Percentiles rank a stretch among this genome's conserved stretches.
Conservation (phyloP, 2,888 invertebrate species). For the Mythimna albipuncta region DNA sequence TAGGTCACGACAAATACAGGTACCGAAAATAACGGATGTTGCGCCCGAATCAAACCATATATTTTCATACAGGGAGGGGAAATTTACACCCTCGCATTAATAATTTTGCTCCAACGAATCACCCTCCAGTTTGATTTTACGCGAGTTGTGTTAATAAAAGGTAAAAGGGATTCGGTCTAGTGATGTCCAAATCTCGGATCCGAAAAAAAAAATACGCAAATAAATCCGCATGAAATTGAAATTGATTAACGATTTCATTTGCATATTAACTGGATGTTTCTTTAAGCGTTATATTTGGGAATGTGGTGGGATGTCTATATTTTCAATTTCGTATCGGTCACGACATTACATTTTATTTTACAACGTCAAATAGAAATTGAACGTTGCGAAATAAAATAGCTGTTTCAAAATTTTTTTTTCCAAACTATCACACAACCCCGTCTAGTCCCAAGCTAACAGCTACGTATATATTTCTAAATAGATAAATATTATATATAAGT, state of each 20-base stretch:
- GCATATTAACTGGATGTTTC: slow-evolving; percentile 57
- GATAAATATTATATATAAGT: no score
- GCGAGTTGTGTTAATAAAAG: slow-evolving; percentile 68
- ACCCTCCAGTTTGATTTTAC: slow-evolving; percentile 69
- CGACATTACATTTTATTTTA: neutral
- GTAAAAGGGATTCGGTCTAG: slow-evolving; percentile 65
- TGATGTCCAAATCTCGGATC: slow-evolving; percentile 53
- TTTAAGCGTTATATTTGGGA: slow-evolving; percentile 42
- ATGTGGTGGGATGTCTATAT: slow-evolving; percentile 22
- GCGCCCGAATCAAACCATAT: slow-evolving; percentile 58
- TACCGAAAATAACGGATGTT: slow-evolving; percentile 57
- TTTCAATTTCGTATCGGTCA: slow-evolving; percentile 33
- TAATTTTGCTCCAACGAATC: slow-evolving; percentile 69
- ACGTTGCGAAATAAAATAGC: slow-evolving; percentile 3
- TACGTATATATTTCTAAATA: no score
- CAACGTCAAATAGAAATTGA: slow-evolving; percentile 30
- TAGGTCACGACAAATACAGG: slow-evolving; percentile 46
- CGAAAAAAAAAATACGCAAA: slow-evolving; percentile 45
- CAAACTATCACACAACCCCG: no score
- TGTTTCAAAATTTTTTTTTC: neutral
- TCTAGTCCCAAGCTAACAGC: no score
- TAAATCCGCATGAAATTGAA: slow-evolving; percentile 33
- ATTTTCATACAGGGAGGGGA: slow-evolving; percentile 53
- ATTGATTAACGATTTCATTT: slow-evolving; percentile 57
- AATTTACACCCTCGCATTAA: slow-evolving; percentile 67